phyloP scores from a whole-genome alignment of 1,140 invertebrate genomes.

The Cecropterus lyciades region DNA sequence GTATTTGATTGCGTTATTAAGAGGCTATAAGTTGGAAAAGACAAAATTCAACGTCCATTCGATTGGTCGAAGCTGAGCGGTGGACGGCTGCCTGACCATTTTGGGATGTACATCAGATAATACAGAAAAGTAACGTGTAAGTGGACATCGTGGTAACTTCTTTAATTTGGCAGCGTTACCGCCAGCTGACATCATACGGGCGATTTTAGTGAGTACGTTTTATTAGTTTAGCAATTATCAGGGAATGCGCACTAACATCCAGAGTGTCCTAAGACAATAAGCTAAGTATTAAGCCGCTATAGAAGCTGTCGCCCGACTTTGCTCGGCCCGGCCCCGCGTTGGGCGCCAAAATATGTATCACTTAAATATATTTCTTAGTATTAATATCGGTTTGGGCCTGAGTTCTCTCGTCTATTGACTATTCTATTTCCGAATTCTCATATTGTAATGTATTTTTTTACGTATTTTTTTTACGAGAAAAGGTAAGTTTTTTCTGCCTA shows the following conservation, averaged over 20 bases:
- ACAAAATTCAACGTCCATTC: slow-evolving; percentile 17
- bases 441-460: slow-evolving; percentile 29
- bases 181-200: neutral
- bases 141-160: neutral
- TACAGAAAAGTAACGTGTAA: too few relatives aligned
- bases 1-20: neutral
- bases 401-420: slow-evolving; percentile 26
- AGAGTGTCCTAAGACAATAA: slow-evolving; percentile 76
- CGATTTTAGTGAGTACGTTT: slow-evolving; percentile 55
- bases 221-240: slow-evolving; percentile 64
- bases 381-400: slow-evolving; percentile 26
- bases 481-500: slow-evolving; percentile 25
- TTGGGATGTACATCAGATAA: too few relatives aligned
- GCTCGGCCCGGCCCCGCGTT: slow-evolving; percentile 43
- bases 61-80: slow-evolving; percentile 13
- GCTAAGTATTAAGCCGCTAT: slow-evolving; percentile 68
- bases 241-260: slow-evolving; percentile 77
- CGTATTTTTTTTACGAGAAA: slow-evolving; percentile 27
- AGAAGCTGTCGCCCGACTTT: slow-evolving; percentile 62
- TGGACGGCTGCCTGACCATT: neutral
- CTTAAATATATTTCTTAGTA: slow-evolving; percentile 12
- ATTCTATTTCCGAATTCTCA: slow-evolving; percentile 11
- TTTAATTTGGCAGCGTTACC: neutral
- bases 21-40: slow-evolving; percentile 11
- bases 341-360: slow-evolving; percentile 32